These are phyloP conservation scores for Drosophila maculinotata DNA, from an alignment of 2,888 invertebrate species.

Conservation along the genomic window DNA sequence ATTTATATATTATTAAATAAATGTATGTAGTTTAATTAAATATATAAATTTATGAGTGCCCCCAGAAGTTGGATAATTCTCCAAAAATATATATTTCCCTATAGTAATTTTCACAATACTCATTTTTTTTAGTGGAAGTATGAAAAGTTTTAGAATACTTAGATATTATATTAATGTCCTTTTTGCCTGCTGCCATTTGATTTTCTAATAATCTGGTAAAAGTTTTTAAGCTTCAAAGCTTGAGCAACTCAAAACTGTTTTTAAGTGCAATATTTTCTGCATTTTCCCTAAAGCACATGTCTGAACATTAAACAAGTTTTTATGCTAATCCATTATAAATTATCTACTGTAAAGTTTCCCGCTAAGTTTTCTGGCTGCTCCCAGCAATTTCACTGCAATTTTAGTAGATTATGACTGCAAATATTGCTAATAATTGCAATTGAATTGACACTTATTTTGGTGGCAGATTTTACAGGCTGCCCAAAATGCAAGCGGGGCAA, in stretches of 20 bases:
- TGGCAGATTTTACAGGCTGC: constrained; percentile 8
- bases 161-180: too few relatives aligned
- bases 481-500: constrained; percentile 10
- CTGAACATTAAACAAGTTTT: too few relatives aligned
- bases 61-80: too few relatives aligned
- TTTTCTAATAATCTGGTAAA: not conserved
- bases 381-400: constrained; percentile 57
- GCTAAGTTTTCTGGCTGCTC: constrained; percentile 22
- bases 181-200: not conserved
- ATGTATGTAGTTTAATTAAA: too few relatives aligned
- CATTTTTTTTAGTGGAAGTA: too few relatives aligned
- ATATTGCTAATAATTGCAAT: constrained; percentile 27
- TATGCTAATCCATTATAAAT: constrained; percentile 6
- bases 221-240: not conserved
- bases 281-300: not conserved
- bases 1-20: too few relatives aligned
- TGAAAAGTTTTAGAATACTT: too few relatives aligned
- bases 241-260: not conserved
- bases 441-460: constrained; percentile 19
- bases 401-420: constrained; percentile 47
- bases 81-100: too few relatives aligned
- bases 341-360: constrained; percentile 9
- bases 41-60: too few relatives aligned
- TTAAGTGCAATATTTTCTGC: not conserved
- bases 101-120: too few relatives aligned